Base-by-base conservation (phyloP, 1,140 invertebrate species). In the Cydia splendana region DNA sequence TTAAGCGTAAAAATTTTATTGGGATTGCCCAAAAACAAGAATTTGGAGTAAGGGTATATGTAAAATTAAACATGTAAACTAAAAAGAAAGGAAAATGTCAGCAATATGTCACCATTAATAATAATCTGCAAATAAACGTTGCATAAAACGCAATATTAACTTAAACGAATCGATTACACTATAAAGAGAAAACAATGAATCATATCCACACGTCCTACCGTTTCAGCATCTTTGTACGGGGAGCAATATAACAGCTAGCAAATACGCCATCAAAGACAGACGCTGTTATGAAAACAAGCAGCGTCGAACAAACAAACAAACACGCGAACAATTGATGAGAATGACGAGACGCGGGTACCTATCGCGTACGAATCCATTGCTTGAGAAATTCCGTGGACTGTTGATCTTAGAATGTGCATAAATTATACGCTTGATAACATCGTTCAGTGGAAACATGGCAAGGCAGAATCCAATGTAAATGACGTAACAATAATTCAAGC, bases 201-300 rank as follows among this genome's bases (percentile, higher is more conserved):
- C 34, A 34, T 65, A 18, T 69, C 28, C 24, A 15, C 65, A 69
- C 15, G 38, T 69, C 3, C 30, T 7, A 38, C 1, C n/a, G 38
- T 84, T 87, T 87, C 76, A 84, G 80, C 78, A 65, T 79, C 74
- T 78, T 78, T 77, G 78, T 78, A 80, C 78, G 75, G 78, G 77
- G 65, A 83, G 84, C 78, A 82, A 85, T 83, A 81, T 84, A 83
- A 84, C 86, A 88, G 86, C 86, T 86, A 79, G 79, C 85, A 90
- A 92, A 92, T 87, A 90, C 78, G 82, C 85, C 88, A 88, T 91
- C 89, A 91, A 91, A 92, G 87, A 90, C 88, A 93, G 88, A 89
- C 89, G 88, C 80, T 90, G 88, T 93, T 93, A 91, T 93, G 90
- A 93, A 91, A 93, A 91, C 90, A 93, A 89, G 88, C 88, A 88